These are phyloP conservation scores for Sebastes wilsoni DNA, from an alignment of 2,797 vertebrate genomes.

Conservation along the genomic window DNA sequence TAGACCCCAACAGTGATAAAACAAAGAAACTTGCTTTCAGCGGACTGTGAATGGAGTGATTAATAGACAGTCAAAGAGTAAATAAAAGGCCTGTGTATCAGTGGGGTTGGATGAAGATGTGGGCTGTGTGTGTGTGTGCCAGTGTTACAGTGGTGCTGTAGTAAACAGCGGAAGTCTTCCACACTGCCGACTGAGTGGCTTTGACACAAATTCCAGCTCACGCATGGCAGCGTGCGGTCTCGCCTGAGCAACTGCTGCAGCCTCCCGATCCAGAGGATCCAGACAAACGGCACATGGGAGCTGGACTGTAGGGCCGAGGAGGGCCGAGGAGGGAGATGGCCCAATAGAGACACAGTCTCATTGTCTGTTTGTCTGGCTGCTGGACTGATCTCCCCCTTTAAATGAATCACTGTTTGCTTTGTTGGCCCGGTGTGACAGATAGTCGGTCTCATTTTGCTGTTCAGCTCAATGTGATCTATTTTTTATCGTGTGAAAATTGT, in stretches of 20 bases:
- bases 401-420: background rate
- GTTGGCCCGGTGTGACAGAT: constrained; percentile 9
- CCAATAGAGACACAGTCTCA: constrained; percentile 9
- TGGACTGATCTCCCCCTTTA: background rate
- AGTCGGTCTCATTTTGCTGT: background rate
- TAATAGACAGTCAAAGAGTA: constrained; percentile 40
- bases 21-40: constrained; percentile 33
- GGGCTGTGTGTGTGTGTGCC: background rate
- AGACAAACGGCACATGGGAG: constrained; percentile 52
- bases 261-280: constrained; percentile 20
- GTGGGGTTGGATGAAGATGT: constrained; percentile 22
- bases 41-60: constrained; percentile 45
- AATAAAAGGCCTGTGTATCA: constrained; percentile 55
- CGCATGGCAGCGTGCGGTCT: constrained; percentile 43
- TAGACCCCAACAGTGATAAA: constrained; percentile 21
- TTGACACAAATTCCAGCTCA: constrained; percentile 71
- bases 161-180: constrained; percentile 45
- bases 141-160: constrained; percentile 47
- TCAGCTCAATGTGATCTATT: background rate
- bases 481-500: background rate
- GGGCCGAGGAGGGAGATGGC: background rate
- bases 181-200: constrained; percentile 59
- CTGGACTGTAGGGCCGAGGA: background rate
- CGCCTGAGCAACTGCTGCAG: constrained; percentile 57
- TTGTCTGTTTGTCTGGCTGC: background rate